These are phyloP conservation scores for Clunio marinus DNA, from an alignment of 2,888 invertebrate genomes.

Conservation along the genomic window DNA sequence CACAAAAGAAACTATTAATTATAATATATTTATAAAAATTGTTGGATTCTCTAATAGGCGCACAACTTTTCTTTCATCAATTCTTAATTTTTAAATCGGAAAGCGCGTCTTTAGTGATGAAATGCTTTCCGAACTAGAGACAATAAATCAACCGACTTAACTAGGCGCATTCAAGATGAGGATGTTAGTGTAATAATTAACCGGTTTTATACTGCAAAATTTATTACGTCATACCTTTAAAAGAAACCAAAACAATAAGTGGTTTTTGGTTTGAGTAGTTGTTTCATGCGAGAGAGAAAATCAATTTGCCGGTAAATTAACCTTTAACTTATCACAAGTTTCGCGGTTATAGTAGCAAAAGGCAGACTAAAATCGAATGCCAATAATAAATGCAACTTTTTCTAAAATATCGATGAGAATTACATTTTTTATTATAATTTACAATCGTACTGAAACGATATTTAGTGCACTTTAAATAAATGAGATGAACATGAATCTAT, in stretches of 20 bases:
- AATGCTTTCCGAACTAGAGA: background rate
- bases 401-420: too few species aligned
- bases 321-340: constrained; percentile 39
- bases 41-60: too few species aligned
- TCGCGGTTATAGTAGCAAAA: constrained; percentile 27
- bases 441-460: too few species aligned
- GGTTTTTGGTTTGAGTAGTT: constrained; percentile 19
- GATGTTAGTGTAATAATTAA: constrained; percentile 32
- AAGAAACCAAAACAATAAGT: constrained; percentile 33
- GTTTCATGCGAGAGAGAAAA: constrained; percentile 20
- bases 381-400: too few species aligned
- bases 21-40: too few species aligned
- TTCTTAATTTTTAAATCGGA: background rate
- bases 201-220: constrained; percentile 37
- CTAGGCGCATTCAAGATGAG: background rate
- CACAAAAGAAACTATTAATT: too few species aligned
- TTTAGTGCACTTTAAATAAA: too few species aligned
- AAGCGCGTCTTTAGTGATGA: background rate
- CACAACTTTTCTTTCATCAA: too few species aligned
- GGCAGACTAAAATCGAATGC: too few species aligned
- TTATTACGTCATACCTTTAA: constrained; percentile 38
- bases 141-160: constrained; percentile 30
- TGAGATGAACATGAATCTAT: too few species aligned
- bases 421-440: too few species aligned
- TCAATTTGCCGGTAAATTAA: constrained; percentile 39